Evolutionary conservation across 2,888 invertebrate genomes (phyloP), one percentile per base, ranked within the genome.

Genomic region (Synergus umbraculus): DNA sequence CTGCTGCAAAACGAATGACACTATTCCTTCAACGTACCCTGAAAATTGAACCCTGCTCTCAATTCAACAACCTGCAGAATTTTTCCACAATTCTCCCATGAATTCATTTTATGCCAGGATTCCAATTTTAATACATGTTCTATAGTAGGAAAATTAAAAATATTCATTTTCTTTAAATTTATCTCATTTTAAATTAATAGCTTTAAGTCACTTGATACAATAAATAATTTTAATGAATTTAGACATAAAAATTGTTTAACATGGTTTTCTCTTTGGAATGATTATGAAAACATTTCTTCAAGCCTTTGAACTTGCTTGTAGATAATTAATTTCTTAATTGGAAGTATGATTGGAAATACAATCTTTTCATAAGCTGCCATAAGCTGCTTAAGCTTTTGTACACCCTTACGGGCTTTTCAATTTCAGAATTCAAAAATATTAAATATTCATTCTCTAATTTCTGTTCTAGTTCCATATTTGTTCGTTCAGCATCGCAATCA

Each of bases 241-340:
- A 37, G 4, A 37, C 37, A 37, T 29, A 37, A 37, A 37, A 37
- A 37, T 5, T 37, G 37, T 65, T n/a, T n/a, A 15, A 15, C 29
- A 29, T 15, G 10, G 4, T 22, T 49, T 46, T 46, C 29, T 15
- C 4, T 22, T 15, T 22, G 49, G 37, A 69, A 69, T 69, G 10
- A 1, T 29, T 18, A 49, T 49, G 9, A 49, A 69, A 69, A 49
- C 15, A n/a, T 54, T 22, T 22, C 15, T 73, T 12, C 54, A 54
- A n/a, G 37, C 73, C 49, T 73, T 73, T 73, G 37, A 49, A 54
- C 10, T 29, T 4, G 37, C 4, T 29, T 4, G 37, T n/a, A 37
- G 10, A 41, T 73, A 73, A 73, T 73, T 73, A 73, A 29, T 15
- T 73, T 54, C 54, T 49, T n/a, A 12, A 54, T 49, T 41, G 54